These are phyloP conservation scores for Egretta garzetta DNA, from an alignment of 2,113 vertebrate species.

Conservation along the genomic window DNA sequence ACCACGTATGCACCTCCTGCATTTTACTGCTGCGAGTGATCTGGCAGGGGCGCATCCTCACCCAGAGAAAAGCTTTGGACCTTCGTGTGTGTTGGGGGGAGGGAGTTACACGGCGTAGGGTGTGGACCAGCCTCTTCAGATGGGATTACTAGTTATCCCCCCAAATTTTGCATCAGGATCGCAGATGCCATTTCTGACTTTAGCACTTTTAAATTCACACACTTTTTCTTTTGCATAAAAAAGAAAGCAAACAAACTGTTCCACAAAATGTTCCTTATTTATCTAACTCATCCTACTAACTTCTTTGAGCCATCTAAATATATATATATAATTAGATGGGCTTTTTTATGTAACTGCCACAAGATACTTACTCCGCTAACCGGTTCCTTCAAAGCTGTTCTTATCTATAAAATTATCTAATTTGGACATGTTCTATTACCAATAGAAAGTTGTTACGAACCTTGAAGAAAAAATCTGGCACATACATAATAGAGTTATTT, in stretches of 20 bases:
- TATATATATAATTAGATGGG: conserved; percentile 48
- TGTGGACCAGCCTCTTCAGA: background rate
- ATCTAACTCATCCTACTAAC: conserved; percentile 31
- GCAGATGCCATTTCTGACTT: background rate
- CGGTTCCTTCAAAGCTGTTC: conserved; percentile 18
- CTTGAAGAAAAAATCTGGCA: background rate
- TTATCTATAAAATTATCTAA: conserved; percentile 14
- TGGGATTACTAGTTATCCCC: background rate
- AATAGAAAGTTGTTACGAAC: background rate
- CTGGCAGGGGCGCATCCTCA: background rate
- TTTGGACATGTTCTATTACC: background rate
- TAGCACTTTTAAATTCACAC: background rate
- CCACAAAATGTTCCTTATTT: conserved; percentile 40
- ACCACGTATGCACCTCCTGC: background rate
- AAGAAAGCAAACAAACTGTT: conserved; percentile 41
- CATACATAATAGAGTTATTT: background rate
- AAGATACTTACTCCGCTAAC: background rate
- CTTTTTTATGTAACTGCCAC: conserved; percentile 54
- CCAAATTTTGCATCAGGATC: background rate
- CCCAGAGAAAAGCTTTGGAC: background rate
- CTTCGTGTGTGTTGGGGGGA: fast-evolving
- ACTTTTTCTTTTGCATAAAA: background rate
- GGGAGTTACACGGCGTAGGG: fast-evolving
- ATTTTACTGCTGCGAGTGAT: fast-evolving
- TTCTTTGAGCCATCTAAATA: conserved; percentile 31